Evolutionary conservation across 1,140 invertebrate species (phyloP).

Genomic region (Leptestheria dahalacensis): DNA sequence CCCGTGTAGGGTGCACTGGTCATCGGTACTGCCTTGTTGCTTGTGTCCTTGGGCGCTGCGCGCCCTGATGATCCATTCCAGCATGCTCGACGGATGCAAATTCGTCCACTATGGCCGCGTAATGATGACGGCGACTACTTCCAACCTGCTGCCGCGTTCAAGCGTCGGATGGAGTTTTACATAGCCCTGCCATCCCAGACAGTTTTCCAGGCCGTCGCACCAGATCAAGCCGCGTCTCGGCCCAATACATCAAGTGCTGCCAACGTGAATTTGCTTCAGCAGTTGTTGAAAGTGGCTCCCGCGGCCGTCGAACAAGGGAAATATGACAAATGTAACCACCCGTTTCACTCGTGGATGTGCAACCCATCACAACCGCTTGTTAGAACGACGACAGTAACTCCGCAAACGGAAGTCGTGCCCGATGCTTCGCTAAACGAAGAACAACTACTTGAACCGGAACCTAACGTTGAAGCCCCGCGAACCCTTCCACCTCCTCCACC

Average conservation of each 20-base stretch:
- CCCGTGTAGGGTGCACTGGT: background rate
- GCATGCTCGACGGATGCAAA: background rate
- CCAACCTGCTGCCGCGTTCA: background rate
- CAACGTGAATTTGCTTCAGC: constrained; percentile 5
- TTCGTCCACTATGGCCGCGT: background rate
- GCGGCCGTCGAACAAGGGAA: background rate
- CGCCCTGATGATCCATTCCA: background rate
- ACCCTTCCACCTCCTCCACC: background rate
- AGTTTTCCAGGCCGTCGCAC: background rate
- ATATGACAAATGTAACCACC: constrained; percentile 9
- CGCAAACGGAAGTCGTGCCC: background rate
- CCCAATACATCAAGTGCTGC: background rate
- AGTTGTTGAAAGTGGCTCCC: background rate
- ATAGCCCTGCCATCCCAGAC: background rate
- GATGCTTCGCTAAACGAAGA: background rate
- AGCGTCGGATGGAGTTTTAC: background rate
- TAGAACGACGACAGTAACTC: background rate
- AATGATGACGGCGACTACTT: background rate
- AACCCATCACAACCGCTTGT: background rate
- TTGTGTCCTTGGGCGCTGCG: background rate
- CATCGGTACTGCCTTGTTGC: background rate
- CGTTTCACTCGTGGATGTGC: constrained; percentile 12
- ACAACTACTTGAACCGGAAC: background rate
- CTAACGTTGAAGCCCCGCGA: background rate
- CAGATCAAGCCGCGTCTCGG: background rate